Evolutionary conservation across 2,113 vertebrate species (phyloP).

Genomic region (Megaleporinus macrocephalus): DNA sequence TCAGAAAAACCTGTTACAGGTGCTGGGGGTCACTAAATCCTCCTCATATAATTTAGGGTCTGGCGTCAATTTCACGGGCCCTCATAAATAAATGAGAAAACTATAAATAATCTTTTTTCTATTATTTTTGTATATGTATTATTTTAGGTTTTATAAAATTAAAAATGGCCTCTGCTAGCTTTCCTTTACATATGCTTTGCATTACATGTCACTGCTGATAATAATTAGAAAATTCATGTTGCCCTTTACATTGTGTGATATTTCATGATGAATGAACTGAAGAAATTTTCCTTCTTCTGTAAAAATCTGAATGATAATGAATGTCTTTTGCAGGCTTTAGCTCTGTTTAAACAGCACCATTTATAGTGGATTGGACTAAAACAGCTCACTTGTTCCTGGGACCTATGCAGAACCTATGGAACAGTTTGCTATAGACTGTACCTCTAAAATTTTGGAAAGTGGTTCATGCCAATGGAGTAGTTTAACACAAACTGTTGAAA

Average conservation of each 20-base stretch:
- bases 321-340: neutral
- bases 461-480: neutral
- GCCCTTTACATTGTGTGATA: no score
- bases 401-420: no score
- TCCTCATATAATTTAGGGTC: neutral
- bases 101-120: neutral
- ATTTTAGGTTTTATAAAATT: no score
- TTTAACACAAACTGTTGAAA: no score
- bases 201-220: no score
- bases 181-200: no score
- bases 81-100: neutral
- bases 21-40: neutral
- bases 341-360: neutral
- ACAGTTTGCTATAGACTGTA: neutral
- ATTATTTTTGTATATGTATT: neutral
- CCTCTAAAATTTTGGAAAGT: neutral
- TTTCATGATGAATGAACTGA: no score
- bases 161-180: no score
- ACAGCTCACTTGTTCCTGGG: neutral
- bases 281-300: no score
- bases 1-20: slow-evolving; percentile 10
- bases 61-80: neutral
- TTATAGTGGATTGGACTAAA: neutral
- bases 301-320: no score
- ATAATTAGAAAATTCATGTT: no score